phyloP scores from a whole-genome alignment of 2,113 vertebrate species.

The Pterocles orientalis region DNA sequence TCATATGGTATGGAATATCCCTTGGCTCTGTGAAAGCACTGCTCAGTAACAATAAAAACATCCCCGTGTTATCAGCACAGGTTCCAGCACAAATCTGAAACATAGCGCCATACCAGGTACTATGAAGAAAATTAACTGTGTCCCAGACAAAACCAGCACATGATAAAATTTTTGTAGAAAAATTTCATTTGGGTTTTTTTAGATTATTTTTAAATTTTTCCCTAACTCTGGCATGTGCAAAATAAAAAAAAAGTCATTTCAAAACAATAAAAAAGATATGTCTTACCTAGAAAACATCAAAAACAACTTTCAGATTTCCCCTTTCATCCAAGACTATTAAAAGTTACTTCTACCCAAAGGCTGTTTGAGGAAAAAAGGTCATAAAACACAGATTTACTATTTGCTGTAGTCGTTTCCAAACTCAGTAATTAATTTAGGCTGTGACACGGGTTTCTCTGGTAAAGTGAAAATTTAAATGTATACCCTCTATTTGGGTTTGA shows the following conservation, averaged over 20 bases:
- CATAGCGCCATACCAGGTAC: no score
- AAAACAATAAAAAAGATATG: not conserved
- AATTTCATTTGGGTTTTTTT: not conserved
- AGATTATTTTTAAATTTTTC: not conserved
- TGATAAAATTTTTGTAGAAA: not conserved
- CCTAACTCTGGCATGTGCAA: not conserved
- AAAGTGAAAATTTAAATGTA: not conserved
- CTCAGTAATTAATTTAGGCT: not conserved
- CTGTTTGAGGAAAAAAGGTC: not conserved
- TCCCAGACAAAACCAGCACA: no score
- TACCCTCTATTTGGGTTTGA: not conserved
- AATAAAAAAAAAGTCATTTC: not conserved
- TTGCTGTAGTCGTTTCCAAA: not conserved
- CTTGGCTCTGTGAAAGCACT: no score
- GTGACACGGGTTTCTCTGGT: not conserved
- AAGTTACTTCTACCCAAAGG: not conserved
- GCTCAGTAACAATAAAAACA: no score
- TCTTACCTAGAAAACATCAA: not conserved
- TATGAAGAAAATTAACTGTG: no score
- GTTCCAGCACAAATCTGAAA: no score
- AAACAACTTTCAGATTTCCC: not conserved
- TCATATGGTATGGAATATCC: no score
- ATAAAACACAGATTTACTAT: not conserved
- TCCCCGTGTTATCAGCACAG: no score
- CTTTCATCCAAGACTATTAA: not conserved